Conservation (phyloP, 2,888 invertebrate genomes). For the Orchestes rusci region DNA sequence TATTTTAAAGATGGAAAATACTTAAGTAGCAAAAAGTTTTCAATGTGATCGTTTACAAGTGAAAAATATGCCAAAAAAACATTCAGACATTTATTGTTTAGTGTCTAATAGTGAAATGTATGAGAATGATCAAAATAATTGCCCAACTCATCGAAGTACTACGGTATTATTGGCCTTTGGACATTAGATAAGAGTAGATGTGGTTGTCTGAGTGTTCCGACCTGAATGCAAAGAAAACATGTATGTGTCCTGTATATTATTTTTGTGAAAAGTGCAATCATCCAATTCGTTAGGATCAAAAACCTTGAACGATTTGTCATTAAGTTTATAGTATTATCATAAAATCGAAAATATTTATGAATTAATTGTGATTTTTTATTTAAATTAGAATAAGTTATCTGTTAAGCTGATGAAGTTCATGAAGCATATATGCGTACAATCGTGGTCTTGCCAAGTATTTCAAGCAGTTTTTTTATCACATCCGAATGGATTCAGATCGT, state of each 20-base stretch:
- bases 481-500: no score
- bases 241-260: no score
- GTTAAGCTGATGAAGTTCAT: conserved; percentile 3
- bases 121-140: no score
- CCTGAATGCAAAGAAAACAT: conserved; percentile 17
- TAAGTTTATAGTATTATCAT: conserved; percentile 6
- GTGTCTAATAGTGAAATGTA: no score
- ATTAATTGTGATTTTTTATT: conserved; percentile 36
- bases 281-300: conserved; percentile 28
- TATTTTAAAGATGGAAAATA: no score
- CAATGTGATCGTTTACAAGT: no score
- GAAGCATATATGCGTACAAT: conserved; percentile 10
- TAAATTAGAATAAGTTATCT: conserved; percentile 23
- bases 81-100: no score
- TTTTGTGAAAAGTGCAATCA: conserved; percentile 44
- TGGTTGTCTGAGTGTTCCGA: neutral
- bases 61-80: no score
- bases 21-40: no score
- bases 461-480: conserved; percentile 6
- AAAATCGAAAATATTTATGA: conserved; percentile 35
- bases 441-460: conserved; percentile 20
- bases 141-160: no score
- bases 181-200: neutral
- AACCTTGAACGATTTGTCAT: conserved; percentile 1
- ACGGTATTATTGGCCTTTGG: no score